These are phyloP conservation scores for Eunapius fragilis DNA, from an alignment of 37 sponge, comb jelly and placozoan genomes.

Conservation along the genomic window DNA sequence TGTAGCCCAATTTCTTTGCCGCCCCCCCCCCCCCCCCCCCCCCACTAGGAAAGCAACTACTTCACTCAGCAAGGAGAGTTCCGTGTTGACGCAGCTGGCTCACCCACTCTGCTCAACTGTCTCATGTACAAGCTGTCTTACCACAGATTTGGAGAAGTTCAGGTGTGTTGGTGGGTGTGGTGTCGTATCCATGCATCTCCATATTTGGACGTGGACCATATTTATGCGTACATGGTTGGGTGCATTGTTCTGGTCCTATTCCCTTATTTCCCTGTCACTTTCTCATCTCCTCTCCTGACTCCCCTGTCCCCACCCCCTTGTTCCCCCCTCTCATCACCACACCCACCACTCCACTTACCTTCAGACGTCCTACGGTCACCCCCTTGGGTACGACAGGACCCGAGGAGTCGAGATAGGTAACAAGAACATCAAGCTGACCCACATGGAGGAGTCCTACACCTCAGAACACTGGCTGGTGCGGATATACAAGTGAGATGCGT, in stretches of 20 bases:
- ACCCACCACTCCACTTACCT: background rate
- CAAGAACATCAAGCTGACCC: conserved; percentile 83
- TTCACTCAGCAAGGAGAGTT: conserved; percentile 98
- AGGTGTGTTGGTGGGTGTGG: conserved; percentile 46
- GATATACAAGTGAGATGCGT: conserved; percentile 97
- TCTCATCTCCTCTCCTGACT: background rate
- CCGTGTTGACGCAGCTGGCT: conserved; percentile 89
- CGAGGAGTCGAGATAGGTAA: conserved; percentile 96
- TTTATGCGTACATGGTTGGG: too few relatives aligned
- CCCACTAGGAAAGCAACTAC: conserved; percentile 87
- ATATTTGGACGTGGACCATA: background rate
- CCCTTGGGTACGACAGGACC: conserved; percentile 91
- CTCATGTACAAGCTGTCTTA: conserved; percentile 99
- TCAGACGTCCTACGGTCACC: conserved; percentile 55
- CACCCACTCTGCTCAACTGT: conserved; percentile 92
- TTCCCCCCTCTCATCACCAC: background rate
- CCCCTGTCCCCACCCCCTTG: too few relatives aligned
- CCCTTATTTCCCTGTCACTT: background rate
- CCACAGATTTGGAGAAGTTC: conserved; percentile 95
- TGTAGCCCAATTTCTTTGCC: too few relatives aligned
- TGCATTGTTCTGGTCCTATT: too few relatives aligned
- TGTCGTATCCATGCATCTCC: background rate
- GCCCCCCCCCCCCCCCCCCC: too few relatives aligned
- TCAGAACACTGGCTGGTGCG: conserved; percentile 98
- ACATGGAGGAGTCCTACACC: conserved; percentile 97